A percentile compares a stretch with the other conserved stretches of the same genome.
phyloP scores from a whole-genome alignment of 1,140 invertebrate species.

The Planococcus citri region DNA sequence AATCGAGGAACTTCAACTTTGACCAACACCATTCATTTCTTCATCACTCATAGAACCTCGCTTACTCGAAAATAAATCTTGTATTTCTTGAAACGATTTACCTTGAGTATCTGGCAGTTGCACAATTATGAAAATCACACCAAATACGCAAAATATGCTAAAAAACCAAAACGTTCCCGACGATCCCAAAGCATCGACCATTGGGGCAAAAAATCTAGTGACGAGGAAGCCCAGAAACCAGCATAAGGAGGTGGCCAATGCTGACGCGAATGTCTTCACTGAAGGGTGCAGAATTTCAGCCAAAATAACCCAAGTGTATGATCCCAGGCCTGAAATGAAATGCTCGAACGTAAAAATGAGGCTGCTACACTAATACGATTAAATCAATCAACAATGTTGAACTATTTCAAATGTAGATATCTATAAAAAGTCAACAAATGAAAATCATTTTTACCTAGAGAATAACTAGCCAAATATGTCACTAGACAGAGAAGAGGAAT shows the following conservation, averaged over 20 bases:
- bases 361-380: no score
- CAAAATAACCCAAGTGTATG: slow-evolving; percentile 73
- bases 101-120: slow-evolving; percentile 73
- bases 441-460: slow-evolving; percentile 41
- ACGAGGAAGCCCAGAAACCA: slow-evolving; percentile 69
- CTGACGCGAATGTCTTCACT: slow-evolving; percentile 59
- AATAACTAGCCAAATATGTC: slow-evolving; percentile 52
- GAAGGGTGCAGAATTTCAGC: slow-evolving; percentile 67
- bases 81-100: slow-evolving; percentile 61
- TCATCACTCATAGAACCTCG: neutral
- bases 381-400: no score
- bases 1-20: no score
- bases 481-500: slow-evolving; percentile 50
- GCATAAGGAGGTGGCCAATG: slow-evolving; percentile 58
- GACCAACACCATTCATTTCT: no score
- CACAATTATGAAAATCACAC: slow-evolving; percentile 48
- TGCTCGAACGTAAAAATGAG: no score
- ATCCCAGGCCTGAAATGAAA: slow-evolving; percentile 63
- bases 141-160: slow-evolving; percentile 48
- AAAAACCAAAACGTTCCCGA: slow-evolving; percentile 70
- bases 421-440: no score
- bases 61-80: slow-evolving; percentile 49
- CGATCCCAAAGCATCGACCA: slow-evolving; percentile 46
- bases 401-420: no score
- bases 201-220: slow-evolving; percentile 54